Conservation (phyloP, 2,888 invertebrate genomes). For the Drepana falcataria region DNA sequence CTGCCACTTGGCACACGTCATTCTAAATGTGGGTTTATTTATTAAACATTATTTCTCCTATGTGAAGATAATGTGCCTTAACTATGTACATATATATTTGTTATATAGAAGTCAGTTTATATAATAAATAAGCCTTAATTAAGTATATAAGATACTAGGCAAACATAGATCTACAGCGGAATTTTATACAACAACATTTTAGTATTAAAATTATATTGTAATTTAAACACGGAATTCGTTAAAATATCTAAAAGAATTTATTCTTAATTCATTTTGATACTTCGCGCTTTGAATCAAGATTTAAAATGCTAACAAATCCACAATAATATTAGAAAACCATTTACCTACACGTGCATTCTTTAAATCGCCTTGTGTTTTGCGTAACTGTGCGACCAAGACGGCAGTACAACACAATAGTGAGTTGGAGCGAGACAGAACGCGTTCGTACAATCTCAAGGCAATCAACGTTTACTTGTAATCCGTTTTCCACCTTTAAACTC, state of each 20-base stretch:
- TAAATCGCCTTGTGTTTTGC: slow-evolving; percentile 45
- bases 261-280: not conserved
- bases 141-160: too few relatives aligned
- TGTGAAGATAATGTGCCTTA: too few relatives aligned
- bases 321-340: slow-evolving; percentile 14
- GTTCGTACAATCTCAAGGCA: slow-evolving; percentile 61
- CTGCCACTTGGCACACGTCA: too few relatives aligned
- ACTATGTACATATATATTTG: too few relatives aligned
- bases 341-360: slow-evolving; percentile 47
- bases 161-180: too few relatives aligned
- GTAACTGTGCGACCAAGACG: slow-evolving; percentile 48
- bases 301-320: slow-evolving; percentile 7
- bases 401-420: slow-evolving; percentile 15
- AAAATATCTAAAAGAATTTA: not conserved
- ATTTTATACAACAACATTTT: too few relatives aligned
- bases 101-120: too few relatives aligned
- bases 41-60: too few relatives aligned
- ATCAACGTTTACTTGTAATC: slow-evolving; percentile 67
- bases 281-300: not conserved
- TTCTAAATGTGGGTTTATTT: too few relatives aligned
- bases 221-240: too few relatives aligned
- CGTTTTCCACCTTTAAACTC: slow-evolving; percentile 54
- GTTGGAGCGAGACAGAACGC: slow-evolving; percentile 33
- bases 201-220: too few relatives aligned
- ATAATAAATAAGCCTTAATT: too few relatives aligned